A percentile compares a stretch with the other conserved stretches of the same genome.
Conservation (phyloP, 1,140 invertebrate genomes). For the Drosophila sucinea region DNA sequence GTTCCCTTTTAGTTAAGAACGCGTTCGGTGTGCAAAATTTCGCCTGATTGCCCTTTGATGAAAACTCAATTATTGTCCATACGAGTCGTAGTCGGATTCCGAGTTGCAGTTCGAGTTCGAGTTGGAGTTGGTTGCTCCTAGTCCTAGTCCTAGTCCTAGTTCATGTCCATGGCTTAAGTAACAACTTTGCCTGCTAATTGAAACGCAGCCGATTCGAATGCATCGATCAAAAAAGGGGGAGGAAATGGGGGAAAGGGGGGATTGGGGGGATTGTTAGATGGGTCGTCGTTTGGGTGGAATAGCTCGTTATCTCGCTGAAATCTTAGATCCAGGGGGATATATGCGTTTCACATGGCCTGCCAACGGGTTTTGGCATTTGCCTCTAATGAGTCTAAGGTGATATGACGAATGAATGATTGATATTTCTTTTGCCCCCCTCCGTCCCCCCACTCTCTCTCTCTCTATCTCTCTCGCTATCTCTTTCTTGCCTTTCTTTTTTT, state of each 20-base stretch:
- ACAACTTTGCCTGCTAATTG: constrained; percentile 49
- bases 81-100: constrained; percentile 33
- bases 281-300: neutral
- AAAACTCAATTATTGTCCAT: constrained; percentile 76
- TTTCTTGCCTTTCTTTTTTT: constrained; percentile 28
- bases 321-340: constrained; percentile 28
- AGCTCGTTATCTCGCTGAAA: constrained; percentile 43
- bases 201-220: constrained; percentile 53
- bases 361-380: constrained; percentile 55
- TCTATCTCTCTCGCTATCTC: constrained; percentile 23
- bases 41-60: constrained; percentile 80
- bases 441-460: constrained; percentile 23
- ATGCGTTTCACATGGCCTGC: neutral
- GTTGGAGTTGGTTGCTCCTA: neutral
- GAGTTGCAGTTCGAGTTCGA: constrained; percentile 1
- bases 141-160: constrained; percentile 24
- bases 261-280: neutral
- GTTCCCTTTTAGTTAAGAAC: constrained; percentile 76
- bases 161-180: constrained; percentile 51
- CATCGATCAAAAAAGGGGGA: constrained; percentile 42
- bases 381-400: constrained; percentile 76
- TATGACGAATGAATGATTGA: constrained; percentile 80
- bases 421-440: constrained; percentile 58
- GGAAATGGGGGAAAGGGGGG: constrained; percentile 18
- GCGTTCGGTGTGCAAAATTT: constrained; percentile 79